Evolutionary conservation across 2,888 invertebrate genomes (phyloP).

Genomic region (Cephus runcator): DNA sequence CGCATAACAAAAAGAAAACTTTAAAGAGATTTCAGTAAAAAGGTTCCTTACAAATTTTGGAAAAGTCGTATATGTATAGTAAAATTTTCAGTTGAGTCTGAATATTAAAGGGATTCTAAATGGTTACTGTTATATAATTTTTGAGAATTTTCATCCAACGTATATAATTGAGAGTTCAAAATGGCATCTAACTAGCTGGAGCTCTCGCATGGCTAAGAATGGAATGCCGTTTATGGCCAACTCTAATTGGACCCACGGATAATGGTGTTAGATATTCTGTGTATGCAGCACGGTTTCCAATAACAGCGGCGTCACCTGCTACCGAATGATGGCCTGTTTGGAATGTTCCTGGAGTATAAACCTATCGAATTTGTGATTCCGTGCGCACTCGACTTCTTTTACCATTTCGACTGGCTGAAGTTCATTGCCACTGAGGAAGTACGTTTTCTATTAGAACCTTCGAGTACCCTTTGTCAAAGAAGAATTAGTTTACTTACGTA

Average conservation of each 20-base stretch:
- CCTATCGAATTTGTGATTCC: neutral
- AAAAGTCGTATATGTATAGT: neutral
- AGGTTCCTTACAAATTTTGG: neutral
- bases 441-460: neutral
- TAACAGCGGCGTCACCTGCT: slow-evolving; percentile 23
- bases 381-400: neutral
- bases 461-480: neutral
- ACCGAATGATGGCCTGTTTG: neutral
- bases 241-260: slow-evolving; percentile 33
- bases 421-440: neutral
- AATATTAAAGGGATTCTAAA: neutral
- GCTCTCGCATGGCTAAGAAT: neutral
- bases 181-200: neutral
- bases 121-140: neutral
- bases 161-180: neutral
- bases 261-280: slow-evolving; percentile 29
- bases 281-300: slow-evolving; percentile 32
- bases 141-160: neutral
- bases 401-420: neutral
- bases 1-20: neutral
- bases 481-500: neutral
- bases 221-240: slow-evolving; percentile 8
- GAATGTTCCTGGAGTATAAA: neutral
- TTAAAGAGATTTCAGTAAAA: neutral
- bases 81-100: neutral